Conservation (phyloP, 2,797 vertebrate species). For the Coregonus ussuriensis region DNA sequence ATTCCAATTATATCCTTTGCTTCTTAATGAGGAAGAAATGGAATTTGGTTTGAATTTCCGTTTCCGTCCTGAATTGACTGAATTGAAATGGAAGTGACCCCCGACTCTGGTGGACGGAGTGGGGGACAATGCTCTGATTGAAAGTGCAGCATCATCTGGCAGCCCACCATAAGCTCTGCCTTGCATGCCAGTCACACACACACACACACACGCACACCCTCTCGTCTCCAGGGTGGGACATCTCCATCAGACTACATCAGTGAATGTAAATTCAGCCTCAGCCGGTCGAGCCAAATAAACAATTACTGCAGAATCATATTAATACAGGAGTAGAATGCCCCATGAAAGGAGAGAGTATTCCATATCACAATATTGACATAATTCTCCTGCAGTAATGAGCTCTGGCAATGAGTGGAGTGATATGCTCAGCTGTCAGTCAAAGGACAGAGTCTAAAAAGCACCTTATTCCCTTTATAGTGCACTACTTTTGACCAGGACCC, state of each 20-base stretch:
- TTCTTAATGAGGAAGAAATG: neutral
- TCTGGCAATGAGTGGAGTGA: constrained; percentile 48
- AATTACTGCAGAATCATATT: constrained; percentile 64
- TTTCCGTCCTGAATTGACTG: constrained; percentile 11
- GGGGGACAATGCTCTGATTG: constrained; percentile 33
- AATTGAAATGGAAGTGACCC: neutral
- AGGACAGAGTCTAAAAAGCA: neutral
- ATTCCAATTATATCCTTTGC: neutral
- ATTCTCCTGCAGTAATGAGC: constrained; percentile 54
- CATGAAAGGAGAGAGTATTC: constrained; percentile 48
- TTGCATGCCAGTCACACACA: constrained; percentile 43
- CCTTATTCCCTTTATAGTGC: neutral
- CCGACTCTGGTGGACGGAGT: constrained; percentile 22
- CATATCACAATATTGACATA: constrained; percentile 65
- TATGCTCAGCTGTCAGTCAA: constrained; percentile 67
- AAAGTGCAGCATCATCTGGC: constrained; percentile 45
- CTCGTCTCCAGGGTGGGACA: constrained; percentile 40
- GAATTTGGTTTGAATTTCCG: constrained; percentile 4
- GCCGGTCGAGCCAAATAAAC: constrained; percentile 59
- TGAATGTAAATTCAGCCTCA: constrained; percentile 67
- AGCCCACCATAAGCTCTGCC: constrained; percentile 44
- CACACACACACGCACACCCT: neutral
- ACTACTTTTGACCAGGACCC: neutral
- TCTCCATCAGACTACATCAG: constrained; percentile 57
- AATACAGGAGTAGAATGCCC: constrained; percentile 39